A percentile compares a stretch with the other conserved stretches of the same genome.
Conservation (phyloP, 2,888 invertebrate genomes). For the Autographa pulchrina region DNA sequence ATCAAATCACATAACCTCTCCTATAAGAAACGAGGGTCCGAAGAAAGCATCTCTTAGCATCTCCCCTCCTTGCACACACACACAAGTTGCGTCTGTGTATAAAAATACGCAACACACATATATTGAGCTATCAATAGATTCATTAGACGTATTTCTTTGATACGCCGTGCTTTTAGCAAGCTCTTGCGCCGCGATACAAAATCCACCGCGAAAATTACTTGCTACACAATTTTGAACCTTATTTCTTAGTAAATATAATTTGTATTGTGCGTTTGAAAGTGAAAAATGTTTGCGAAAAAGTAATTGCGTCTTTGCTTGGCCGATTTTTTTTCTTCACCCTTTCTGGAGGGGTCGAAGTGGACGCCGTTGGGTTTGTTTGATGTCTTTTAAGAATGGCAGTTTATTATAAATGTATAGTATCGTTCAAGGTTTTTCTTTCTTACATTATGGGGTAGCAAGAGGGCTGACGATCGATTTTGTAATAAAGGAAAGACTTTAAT, state of each 20-base stretch:
- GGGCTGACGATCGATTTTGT: conserved; percentile 28
- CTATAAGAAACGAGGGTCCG: conserved; percentile 86
- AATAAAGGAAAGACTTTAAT: conserved; percentile 18
- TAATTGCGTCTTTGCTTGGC: conserved; percentile 86
- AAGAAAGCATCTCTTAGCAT: conserved; percentile 88
- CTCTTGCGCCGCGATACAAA: conserved; percentile 64
- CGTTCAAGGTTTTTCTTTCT: conserved; percentile 35
- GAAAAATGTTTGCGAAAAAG: conserved; percentile 69
- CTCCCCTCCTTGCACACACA: conserved; percentile 83
- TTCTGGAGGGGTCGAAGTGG: conserved; percentile 73
- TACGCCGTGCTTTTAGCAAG: conserved; percentile 84
- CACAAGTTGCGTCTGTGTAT: conserved; percentile 68
- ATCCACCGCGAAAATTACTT: conserved; percentile 46
- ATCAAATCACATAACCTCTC: conserved; percentile 66
- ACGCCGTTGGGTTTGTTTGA: conserved; percentile 54
- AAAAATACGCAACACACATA: conserved; percentile 84
- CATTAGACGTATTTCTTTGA: conserved; percentile 89
- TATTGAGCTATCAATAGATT: conserved; percentile 86
- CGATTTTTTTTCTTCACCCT: conserved; percentile 76
- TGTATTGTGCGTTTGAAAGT: conserved; percentile 24
- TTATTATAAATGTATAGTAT: conserved; percentile 55
- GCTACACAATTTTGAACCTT: conserved; percentile 65
- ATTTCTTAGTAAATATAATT: conserved; percentile 31
- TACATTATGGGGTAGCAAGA: conserved; percentile 29
- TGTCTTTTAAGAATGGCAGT: conserved; percentile 61